These are phyloP conservation scores for Pangasius larnaudii DNA, from an alignment of 2,797 vertebrate genomes.

Conservation along the genomic window DNA sequence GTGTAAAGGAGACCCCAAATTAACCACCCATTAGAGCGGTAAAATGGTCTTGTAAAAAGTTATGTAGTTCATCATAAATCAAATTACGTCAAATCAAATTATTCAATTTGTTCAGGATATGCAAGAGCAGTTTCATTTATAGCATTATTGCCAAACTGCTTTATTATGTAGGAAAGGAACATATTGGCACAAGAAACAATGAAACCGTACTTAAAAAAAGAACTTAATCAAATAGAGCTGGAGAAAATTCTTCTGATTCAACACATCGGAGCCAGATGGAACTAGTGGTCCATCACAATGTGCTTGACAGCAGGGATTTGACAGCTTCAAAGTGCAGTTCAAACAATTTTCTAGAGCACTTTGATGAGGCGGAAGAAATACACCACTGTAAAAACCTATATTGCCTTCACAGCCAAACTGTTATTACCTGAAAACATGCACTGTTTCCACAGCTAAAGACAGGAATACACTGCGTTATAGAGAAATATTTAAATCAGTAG, in stretches of 20 bases:
- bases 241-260: constrained; percentile 58
- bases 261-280: constrained; percentile 65
- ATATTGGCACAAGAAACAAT: constrained; percentile 52
- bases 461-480: constrained; percentile 8
- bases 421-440: constrained; percentile 48
- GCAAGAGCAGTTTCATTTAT: constrained; percentile 43
- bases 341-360: constrained; percentile 60
- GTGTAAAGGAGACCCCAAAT: constrained; percentile 18
- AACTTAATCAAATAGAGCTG: constrained; percentile 54
- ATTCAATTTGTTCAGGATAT: constrained; percentile 33
- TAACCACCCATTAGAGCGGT: constrained; percentile 33
- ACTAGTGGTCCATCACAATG: constrained; percentile 76
- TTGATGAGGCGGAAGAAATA: constrained; percentile 52
- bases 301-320: constrained; percentile 76
- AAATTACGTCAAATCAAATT: constrained; percentile 39
- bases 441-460: constrained; percentile 42
- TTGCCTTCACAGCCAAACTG: constrained; percentile 51
- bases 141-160: constrained; percentile 40
- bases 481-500: constrained; percentile 20
- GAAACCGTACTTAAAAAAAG: constrained; percentile 46
- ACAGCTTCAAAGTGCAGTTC: constrained; percentile 74
- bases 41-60: constrained; percentile 37
- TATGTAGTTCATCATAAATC: constrained; percentile 43
- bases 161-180: constrained; percentile 45
- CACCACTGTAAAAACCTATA: constrained; percentile 46